phyloP scores from a whole-genome alignment of 1,140 invertebrate species.

The Teleogryllus occipitalis region DNA sequence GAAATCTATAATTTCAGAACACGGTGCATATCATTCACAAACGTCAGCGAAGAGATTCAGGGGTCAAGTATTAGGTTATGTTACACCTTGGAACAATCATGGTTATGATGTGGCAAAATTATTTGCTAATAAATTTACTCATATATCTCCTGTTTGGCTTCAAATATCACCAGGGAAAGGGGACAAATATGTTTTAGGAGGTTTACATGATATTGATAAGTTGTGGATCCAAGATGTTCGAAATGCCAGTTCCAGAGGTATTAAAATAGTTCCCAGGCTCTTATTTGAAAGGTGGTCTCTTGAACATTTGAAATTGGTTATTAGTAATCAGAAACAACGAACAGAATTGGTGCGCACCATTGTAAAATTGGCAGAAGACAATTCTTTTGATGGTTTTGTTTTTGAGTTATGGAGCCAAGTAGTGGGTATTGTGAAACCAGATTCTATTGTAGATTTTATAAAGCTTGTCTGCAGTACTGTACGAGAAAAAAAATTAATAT shows the following conservation, averaged over 20 bases:
- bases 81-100: conserved; percentile 94
- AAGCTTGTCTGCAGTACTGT: conserved; percentile 43
- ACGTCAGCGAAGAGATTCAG: conserved; percentile 55
- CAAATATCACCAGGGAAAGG: conserved; percentile 59
- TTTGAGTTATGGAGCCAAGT: conserved; percentile 85
- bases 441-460: conserved; percentile 52
- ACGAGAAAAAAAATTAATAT: conserved; percentile 45
- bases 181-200: conserved; percentile 54
- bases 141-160: conserved; percentile 91
- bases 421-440: conserved; percentile 52
- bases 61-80: conserved; percentile 72
- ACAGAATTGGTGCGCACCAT: conserved; percentile 50
- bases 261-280: conserved; percentile 69
- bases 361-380: conserved; percentile 48
- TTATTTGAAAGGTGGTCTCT: conserved; percentile 78
- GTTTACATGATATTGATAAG: conserved; percentile 70
- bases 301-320: conserved; percentile 54
- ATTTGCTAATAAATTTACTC: conserved; percentile 82
- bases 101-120: conserved; percentile 89
- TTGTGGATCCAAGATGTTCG: conserved; percentile 71
- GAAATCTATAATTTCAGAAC: conserved; percentile 66
- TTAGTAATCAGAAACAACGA: conserved; percentile 49
- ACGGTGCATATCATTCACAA: conserved; percentile 62
- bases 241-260: conserved; percentile 24
- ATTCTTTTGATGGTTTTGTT: conserved; percentile 75